Conservation (phyloP, 2,797 vertebrate species). For the Manis pentadactyla region DNA sequence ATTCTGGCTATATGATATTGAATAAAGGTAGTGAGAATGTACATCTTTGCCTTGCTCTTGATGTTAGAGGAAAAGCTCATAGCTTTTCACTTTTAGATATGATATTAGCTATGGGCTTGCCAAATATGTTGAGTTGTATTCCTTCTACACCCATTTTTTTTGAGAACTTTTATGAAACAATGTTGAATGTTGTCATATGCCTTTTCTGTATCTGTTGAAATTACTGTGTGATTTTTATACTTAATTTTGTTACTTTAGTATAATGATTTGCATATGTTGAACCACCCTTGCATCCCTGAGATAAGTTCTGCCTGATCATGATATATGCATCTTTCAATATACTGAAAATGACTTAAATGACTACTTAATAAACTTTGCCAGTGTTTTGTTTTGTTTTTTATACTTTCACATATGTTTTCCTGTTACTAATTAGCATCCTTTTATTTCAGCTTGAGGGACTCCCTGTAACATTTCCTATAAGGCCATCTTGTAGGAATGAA, state of each 20-base stretch:
- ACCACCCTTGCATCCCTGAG: neutral
- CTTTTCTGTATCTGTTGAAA: neutral
- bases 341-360: neutral
- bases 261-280: neutral
- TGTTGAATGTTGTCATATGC: neutral
- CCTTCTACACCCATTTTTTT: neutral
- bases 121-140: neutral
- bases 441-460: neutral
- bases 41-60: neutral
- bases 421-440: neutral
- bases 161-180: neutral
- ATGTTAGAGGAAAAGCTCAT: neutral
- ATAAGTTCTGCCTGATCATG: neutral
- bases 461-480: neutral
- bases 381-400: neutral
- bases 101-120: neutral
- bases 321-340: neutral
- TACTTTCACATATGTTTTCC: neutral
- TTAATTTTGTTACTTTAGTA: neutral
- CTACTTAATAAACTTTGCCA: neutral
- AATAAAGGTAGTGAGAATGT: neutral
- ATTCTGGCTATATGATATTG: neutral
- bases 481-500: neutral
- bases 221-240: neutral
- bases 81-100: neutral